Evolutionary conservation across 2,888 invertebrate species (phyloP), one percentile per base, ranked within the genome.

Genomic region (Tachystola acroxantha): DNA sequence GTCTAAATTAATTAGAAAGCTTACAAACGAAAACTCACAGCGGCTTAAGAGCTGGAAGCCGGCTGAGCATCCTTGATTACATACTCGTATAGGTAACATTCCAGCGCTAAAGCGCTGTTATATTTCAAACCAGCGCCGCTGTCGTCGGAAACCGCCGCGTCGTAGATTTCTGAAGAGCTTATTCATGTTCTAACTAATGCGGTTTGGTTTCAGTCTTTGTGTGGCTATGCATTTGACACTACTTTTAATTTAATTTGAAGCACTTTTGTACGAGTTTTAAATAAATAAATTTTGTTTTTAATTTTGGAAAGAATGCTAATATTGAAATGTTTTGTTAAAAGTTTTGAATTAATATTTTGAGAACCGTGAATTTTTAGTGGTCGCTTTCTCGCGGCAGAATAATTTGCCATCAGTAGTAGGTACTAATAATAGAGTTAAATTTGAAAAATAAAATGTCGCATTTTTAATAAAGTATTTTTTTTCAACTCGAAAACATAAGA

Each of bases 1-100:
- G 78, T 76, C 77, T 72, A 69, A 81, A 82, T 79, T 81, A 85
- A 84, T 84, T 81, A 81, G 71, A 64, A 58, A 67, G 72, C 71
- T 70, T 71, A 64, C 49, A 56, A 59, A 55, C 51, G 51, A 53
- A 55, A 61, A 55, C 61, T 46, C 45, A 42, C 61, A 77, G 71
- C 74, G 52, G 69, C 67, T 74, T 57, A 48, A 70, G 56, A 53
- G 75, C 73, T 73, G 64, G 57, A 65, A 65, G 57, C 55, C 47
- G 45, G 55, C 45, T 46, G 34, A 40, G 42, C 16, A 3, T 16
- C 16, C 16, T 16, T 43, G 46, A 50, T 45, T 41, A 44, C 37
- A 24, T 48, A n/a, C n/a, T n/a, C n/a, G n/a, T n/a, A 57, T 57
- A 53, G 53, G 55, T 53, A 63, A 56, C 48, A 50, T 55, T 51